Evolutionary conservation across 2,797 vertebrate genomes (phyloP).

Genomic region (Esox masquinongy): DNA sequence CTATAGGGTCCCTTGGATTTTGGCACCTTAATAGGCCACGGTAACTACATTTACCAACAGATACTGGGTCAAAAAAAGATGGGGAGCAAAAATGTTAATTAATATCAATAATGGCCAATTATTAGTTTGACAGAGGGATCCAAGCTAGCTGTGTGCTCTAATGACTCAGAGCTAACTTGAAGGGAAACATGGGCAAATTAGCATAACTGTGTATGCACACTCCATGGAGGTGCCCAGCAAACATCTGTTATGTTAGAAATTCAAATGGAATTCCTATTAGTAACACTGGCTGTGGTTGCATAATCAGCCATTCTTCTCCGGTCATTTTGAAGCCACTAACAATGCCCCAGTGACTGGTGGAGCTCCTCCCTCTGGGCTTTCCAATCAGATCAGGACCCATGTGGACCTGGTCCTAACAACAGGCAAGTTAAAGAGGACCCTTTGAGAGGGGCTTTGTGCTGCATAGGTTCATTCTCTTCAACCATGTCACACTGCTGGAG

Average conservation of each 20-base stretch:
- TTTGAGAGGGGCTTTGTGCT: conserved; percentile 78
- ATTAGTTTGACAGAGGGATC: conserved; percentile 99
- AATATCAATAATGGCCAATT: conserved; percentile 99
- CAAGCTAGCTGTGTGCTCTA: conserved; percentile 94
- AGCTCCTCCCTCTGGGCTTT: conserved; percentile 81
- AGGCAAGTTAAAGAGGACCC: conserved; percentile 73
- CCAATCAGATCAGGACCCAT: conserved; percentile 81
- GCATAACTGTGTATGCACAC: conserved; percentile 94
- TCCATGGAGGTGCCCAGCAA: conserved; percentile 92
- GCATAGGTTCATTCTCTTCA: conserved; percentile 76
- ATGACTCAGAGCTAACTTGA: conserved; percentile 95
- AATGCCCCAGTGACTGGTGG: conserved; percentile 84
- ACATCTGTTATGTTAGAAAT: conserved; percentile 99
- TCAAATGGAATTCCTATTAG: conserved; percentile 96
- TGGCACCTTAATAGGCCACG: conserved; percentile 94
- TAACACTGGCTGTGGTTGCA: conserved; percentile 88
- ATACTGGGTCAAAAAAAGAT: conserved; percentile 92
- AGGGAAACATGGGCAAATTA: conserved; percentile 94
- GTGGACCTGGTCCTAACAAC: conserved; percentile 80
- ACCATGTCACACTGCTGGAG: conserved; percentile 71
- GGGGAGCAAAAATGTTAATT: conserved; percentile 99
- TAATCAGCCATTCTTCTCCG: conserved; percentile 94
- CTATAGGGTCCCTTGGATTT: conserved; percentile 82
- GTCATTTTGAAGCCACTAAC: conserved; percentile 89
- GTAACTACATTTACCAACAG: conserved; percentile 98